A percentile compares a stretch with the other conserved stretches of the same genome.
phyloP scores from a whole-genome alignment of 2,113 vertebrate genomes.

The Empidonax alnorum region DNA sequence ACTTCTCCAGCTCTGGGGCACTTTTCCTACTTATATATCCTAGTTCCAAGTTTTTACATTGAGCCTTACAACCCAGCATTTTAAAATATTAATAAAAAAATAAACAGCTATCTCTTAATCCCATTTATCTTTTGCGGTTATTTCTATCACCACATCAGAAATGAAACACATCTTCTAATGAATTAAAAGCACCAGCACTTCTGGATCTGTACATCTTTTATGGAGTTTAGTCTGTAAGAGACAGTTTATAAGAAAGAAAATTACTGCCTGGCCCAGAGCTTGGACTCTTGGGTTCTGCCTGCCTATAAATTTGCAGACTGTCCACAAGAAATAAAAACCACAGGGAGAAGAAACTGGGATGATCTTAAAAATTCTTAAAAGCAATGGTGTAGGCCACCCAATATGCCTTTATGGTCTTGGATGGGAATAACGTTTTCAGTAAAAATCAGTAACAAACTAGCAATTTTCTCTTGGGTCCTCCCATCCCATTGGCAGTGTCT shows the following conservation, averaged over 20 bases:
- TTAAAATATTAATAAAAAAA: neutral
- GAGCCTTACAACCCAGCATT: neutral
- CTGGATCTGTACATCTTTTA: neutral
- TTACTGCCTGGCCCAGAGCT: neutral
- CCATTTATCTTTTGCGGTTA: neutral
- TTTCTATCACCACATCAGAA: neutral
- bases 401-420: neutral
- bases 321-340: neutral
- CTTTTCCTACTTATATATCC: neutral
- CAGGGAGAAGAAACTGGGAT: neutral
- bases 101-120: neutral
- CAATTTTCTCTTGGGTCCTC: neutral
- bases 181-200: neutral
- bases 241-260: constrained; percentile 17
- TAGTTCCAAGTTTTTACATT: neutral
- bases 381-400: neutral
- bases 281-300: neutral
- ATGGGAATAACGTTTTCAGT: accelerated
- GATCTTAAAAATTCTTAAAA: neutral
- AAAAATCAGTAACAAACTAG: neutral
- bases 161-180: neutral
- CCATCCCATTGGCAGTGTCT: neutral
- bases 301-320: neutral
- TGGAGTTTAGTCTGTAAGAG: neutral
- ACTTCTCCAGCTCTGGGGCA: neutral